Evolutionary conservation across 2,888 invertebrate genomes (phyloP).

Genomic region (Orthosia incerta): DNA sequence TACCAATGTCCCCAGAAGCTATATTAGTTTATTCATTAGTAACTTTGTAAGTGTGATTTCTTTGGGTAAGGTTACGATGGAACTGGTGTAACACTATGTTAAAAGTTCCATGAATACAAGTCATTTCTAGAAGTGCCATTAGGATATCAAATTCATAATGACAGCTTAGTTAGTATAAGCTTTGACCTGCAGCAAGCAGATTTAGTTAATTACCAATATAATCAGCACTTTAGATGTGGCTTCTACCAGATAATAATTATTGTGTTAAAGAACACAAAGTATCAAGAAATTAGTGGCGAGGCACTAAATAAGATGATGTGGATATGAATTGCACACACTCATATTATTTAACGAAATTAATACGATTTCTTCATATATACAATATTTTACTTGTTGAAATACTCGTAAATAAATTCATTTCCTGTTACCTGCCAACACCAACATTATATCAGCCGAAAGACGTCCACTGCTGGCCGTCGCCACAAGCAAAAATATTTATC

Average conservation of each 20-base stretch:
- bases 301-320: not conserved
- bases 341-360: not conserved
- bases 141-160: not conserved
- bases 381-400: too few species aligned
- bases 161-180: conserved; percentile 1
- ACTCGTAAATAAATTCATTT: not conserved
- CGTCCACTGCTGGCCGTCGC: too few species aligned
- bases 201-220: not conserved
- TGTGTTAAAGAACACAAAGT: not conserved
- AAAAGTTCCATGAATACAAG: too few species aligned
- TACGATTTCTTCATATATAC: too few species aligned
- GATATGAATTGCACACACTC: not conserved
- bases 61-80: too few species aligned
- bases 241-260: not conserved
- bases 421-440: not conserved
- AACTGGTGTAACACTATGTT: too few species aligned
- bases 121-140: not conserved
- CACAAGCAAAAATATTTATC: conserved; percentile 36
- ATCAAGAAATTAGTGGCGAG: not conserved
- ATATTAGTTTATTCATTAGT: too few species aligned
- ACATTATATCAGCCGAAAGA: not conserved
- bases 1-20: too few species aligned
- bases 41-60: too few species aligned
- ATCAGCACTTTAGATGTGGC: not conserved
- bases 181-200: conserved; percentile 1